Evolutionary conservation across 2,113 vertebrate genomes (phyloP), one percentile per base, ranked within the genome.

Genomic region (Hyperopisus bebe): DNA sequence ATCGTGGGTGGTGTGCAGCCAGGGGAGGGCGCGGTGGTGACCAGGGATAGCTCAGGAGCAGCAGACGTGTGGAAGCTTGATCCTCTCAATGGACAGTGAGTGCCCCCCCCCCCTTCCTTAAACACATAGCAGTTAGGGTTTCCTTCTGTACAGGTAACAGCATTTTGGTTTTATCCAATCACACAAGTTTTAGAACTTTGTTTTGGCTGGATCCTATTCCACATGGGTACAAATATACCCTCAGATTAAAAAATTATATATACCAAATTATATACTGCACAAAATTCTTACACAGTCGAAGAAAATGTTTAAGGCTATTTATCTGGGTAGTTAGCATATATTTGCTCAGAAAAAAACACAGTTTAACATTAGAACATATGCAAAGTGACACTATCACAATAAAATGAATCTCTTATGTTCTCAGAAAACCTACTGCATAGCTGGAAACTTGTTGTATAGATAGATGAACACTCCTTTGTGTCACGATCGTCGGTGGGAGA

Each of bases 61-160:
- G 97, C 91, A 19, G 97, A 99, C 86, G 96, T 99, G 91, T 99
- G 98, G 98, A 95, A 97, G 17, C 95, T 99, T 0, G 96, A 98
- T 62, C 95, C 97, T 7, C 6, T 94, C 47, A 50, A 90, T 48
- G 97, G 97, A 95, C 94, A 80, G 98, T 99, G 93, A 95, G 97
- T 92, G 89, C 47, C 21, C 24, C n/a, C 47, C 27, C 46, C 3
- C 0, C 46, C 24, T 86, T 50, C 10, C n/a, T 35, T 46, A 31
- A 15, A 44, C 77, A 44, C 77, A 82, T 35, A 35, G 77, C 35
- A 82, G 70, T 11, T 42, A 82, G 24, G 27, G 3, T 85, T 85
- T 48, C 1, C 21, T 84, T 7, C 42, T 84, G 82, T 84, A 46
- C 44, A 84, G 39, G 21, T 46, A 84, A 24, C 11, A n/a, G 24